Evolutionary conservation across 2,797 vertebrate genomes (phyloP), one percentile per base, ranked within the genome.

Genomic region (Gobio occitaniae): DNA sequence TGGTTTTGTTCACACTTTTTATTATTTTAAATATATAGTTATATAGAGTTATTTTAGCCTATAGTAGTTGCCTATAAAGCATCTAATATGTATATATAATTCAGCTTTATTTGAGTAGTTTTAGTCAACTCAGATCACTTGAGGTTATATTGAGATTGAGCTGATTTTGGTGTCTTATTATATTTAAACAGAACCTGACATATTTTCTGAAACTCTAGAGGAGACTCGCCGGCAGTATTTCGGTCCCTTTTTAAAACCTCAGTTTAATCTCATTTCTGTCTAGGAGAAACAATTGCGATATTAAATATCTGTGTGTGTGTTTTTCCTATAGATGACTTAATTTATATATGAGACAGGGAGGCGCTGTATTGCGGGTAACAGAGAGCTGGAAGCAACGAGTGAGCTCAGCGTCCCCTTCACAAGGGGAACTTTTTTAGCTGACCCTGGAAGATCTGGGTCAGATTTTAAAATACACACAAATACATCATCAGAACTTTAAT

Each of bases 391-490:
- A 63, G 81, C 48, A 52, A 7, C 1, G 59, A 25, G 32, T 50
- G 44, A 66, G 78, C 52, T 77, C 47, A 54, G 41, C 25, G 2
- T 70, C 47, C 19, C 7, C 48, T 71, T 48, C 74, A 80, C 29
- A 71, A 79, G 54, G 32, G 54, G 76, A 80, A 25, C 56, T 81
- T 56, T 69, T 75, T 77, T 47, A 70, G 59, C 81, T 50, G 61
- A 52, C 54, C 41, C 84, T 86, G 75, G 83, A 65, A 82, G 86
- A 89, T 89, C 86, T 89, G 84, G 88, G 86, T 87, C 88, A 89
- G 77, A 70, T 81, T 87, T 85, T 81, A 86, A 84, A 87, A 83
- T 71, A 63, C 52, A 83, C 84, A 81, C 87, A 84, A 69, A 81
- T 77, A 74, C 69, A 84, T 77, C 80, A 59, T 75, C 87, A 75